These are phyloP conservation scores for pig (Sus scrofa) DNA, from an alignment of 2,113 vertebrate genomes.

Conservation along the genomic window DNA sequence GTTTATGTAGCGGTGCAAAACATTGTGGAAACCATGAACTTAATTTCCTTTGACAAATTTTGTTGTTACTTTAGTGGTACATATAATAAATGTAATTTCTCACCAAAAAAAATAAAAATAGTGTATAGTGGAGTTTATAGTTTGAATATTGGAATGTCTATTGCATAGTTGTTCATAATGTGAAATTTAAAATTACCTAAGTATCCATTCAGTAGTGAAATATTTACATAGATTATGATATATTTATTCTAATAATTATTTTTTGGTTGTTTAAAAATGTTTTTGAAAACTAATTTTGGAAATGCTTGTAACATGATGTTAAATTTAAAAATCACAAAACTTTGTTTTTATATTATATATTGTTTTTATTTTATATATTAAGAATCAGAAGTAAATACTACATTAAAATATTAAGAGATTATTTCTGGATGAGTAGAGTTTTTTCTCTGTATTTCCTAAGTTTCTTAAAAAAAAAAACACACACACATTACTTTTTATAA, in stretches of 20 bases:
- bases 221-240: not conserved
- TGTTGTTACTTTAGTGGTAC: not conserved
- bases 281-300: not conserved
- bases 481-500: not conserved
- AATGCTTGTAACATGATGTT: not conserved
- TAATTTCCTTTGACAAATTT: not conserved
- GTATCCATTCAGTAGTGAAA: not conserved
- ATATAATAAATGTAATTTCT: not conserved
- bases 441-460: not conserved
- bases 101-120: too few species aligned
- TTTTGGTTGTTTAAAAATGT: not conserved
- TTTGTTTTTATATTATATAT: slow-evolving; percentile 54
- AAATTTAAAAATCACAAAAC: not conserved
- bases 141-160: not conserved
- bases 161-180: not conserved
- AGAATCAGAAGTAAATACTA: slow-evolving; percentile 29
- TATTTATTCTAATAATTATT: not conserved
- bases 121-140: not conserved
- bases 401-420: not conserved
- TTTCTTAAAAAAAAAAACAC: slow-evolving; percentile 32
- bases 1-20: not conserved
- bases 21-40: not conserved
- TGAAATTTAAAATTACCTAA: slow-evolving; percentile 22
- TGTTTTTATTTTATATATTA: too few species aligned
- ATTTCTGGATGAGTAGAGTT: slow-evolving; percentile 27